Percentiles rank a stretch among this genome's conserved stretches.
Conservation (phyloP, 2,888 invertebrate species). For the Clitarchus hookeri region DNA sequence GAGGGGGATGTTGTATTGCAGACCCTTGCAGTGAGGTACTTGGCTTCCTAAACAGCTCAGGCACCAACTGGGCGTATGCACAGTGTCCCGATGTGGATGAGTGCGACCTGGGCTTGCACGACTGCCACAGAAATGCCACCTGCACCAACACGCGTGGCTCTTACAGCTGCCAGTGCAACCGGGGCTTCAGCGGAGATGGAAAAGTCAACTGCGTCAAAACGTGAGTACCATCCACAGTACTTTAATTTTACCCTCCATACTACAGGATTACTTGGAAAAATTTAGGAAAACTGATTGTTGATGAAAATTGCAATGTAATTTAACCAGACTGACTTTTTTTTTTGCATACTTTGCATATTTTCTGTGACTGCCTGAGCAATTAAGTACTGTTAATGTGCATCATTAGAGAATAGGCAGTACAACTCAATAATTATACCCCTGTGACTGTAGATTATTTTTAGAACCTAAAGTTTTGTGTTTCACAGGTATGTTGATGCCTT, state of each 20-base stretch:
- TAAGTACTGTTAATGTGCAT: too few relatives aligned
- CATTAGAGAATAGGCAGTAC: too few relatives aligned
- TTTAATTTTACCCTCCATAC: neutral
- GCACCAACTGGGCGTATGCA: slow-evolving; percentile 88
- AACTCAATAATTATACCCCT: too few relatives aligned
- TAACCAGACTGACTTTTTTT: too few relatives aligned
- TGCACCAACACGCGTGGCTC: slow-evolving; percentile 92
- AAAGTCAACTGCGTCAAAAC: slow-evolving; percentile 80
- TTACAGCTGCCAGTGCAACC: slow-evolving; percentile 84
- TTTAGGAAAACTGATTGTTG: too few relatives aligned
- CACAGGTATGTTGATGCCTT: too few relatives aligned
- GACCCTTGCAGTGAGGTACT: slow-evolving; percentile 66
- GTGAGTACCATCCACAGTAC: slow-evolving; percentile 49
- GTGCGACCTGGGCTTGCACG: slow-evolving; percentile 83
- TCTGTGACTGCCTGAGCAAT: too few relatives aligned
- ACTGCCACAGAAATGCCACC: slow-evolving; percentile 88
- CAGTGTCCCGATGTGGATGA: slow-evolving; percentile 94
- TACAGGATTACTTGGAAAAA: too few relatives aligned
- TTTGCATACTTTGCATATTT: too few relatives aligned
- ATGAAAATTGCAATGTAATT: too few relatives aligned
- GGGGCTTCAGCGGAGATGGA: slow-evolving; percentile 89
- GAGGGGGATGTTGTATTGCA: slow-evolving; percentile 32
- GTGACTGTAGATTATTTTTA: too few relatives aligned
- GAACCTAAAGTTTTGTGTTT: too few relatives aligned
- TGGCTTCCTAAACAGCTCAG: slow-evolving; percentile 58